Conservation (phyloP, 2,797 vertebrate species). For the Scarus forsteni region DNA sequence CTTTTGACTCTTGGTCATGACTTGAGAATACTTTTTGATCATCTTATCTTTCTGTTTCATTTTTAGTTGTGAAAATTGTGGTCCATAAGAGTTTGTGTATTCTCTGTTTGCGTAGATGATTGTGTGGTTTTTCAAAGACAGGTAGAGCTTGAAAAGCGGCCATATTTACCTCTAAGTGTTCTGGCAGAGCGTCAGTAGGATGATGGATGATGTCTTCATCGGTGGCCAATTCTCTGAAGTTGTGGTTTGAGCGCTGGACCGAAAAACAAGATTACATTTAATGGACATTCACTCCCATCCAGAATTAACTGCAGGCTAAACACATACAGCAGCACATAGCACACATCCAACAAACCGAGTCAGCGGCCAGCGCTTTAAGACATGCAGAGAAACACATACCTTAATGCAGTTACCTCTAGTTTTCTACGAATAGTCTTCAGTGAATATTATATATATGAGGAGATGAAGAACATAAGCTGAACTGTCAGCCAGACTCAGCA, state of each 20-base stretch:
- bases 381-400: conserved; percentile 21
- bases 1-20: too few species aligned
- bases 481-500: conserved; percentile 32
- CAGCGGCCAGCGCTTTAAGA: conserved; percentile 48
- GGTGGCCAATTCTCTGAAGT: conserved; percentile 82
- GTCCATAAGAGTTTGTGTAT: conserved; percentile 33
- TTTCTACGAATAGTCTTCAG: conserved; percentile 26
- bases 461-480: conserved; percentile 24
- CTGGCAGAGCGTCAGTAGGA: conserved; percentile 77
- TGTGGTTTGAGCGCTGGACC: conserved; percentile 79
- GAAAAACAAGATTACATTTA: conserved; percentile 85
- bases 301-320: conserved; percentile 81
- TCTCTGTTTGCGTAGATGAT: conserved; percentile 53
- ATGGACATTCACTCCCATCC: conserved; percentile 81
- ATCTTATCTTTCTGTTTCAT: too few species aligned
- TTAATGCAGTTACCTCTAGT: conserved; percentile 41
- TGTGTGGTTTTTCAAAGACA: conserved; percentile 73
- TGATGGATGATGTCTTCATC: conserved; percentile 84
- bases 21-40: too few species aligned
- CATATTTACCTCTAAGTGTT: conserved; percentile 78
- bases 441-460: conserved; percentile 23
- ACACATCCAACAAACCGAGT: conserved; percentile 57
- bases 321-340: conserved; percentile 66
- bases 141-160: conserved; percentile 78
- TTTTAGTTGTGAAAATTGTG: too few species aligned